These are phyloP conservation scores for Zaprionus capensis DNA, from an alignment of 1,140 invertebrate genomes.

Conservation along the genomic window DNA sequence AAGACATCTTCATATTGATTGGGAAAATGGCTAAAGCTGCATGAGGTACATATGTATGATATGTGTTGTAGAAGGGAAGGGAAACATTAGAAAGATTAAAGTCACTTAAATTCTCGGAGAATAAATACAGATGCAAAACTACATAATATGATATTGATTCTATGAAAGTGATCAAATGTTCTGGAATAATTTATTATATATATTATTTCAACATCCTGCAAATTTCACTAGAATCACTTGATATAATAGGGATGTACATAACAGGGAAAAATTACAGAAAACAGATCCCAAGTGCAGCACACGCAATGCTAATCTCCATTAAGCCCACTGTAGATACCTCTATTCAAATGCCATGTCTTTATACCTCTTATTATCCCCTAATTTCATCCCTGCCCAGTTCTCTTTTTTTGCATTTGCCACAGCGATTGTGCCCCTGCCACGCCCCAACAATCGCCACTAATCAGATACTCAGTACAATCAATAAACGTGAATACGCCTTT, in stretches of 20 bases:
- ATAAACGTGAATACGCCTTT: conserved; percentile 75
- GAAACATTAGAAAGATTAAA: background rate
- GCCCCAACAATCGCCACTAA: conserved; percentile 35
- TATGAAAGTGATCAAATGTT: no score
- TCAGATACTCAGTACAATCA: conserved; percentile 63
- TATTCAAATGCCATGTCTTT: background rate
- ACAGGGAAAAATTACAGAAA: background rate
- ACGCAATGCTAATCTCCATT: background rate
- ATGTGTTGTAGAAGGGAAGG: background rate
- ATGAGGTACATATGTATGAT: background rate
- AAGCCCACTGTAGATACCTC: background rate
- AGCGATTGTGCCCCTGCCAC: conserved; percentile 11
- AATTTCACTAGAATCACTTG: no score
- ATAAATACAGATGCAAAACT: no score
- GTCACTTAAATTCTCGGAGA: no score
- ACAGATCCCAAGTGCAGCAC: background rate
- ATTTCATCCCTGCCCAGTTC: background rate
- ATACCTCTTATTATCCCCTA: background rate
- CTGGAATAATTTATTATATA: no score
- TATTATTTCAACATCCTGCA: no score
- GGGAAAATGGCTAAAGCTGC: background rate
- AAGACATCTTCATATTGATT: background rate
- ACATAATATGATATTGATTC: no score
- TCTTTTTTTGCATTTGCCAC: conserved; percentile 3
- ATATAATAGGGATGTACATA: background rate